Evolutionary conservation across 1,140 invertebrate species (phyloP), one percentile per base, ranked within the genome.

Genomic region (Papilio polytes): DNA sequence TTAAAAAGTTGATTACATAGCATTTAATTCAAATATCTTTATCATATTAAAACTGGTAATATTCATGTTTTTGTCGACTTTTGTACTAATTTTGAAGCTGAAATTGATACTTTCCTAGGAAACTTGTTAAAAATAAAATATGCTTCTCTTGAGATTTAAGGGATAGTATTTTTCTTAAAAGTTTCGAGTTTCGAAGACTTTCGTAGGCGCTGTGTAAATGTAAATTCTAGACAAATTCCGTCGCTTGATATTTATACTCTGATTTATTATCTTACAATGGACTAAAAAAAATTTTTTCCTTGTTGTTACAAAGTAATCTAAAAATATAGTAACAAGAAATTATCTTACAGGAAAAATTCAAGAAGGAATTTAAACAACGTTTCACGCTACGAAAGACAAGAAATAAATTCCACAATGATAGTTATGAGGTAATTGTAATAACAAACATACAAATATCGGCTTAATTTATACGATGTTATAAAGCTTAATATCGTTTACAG

Each of bases 311-410:
- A 41, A 8, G 10, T 48, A 7, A 3, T 66, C 3, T 70, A 8
- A 63, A 26, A 13, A 36, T 31, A 10, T 63, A 9, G 9, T 70
- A 44, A 22, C 66, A 73, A 80, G 44, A 10, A 73, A 74, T 63
- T 36, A 96, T 44, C 8, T 76, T 46, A 63, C 88, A 97, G 97
- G 97, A 97, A 91, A 97, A 97, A 90, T 97, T 97, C 85, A 97
- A 97, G 88, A 95, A 96, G 31, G 97, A 97, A 92, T 97, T 97
- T 83, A 96, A 96, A 84, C 96, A 96, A 81, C 95, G 96, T 15
- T 97, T 97, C 85, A 95, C 96, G 13, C 94, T 95, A 84, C 88
- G 91, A 44, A 93, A 95, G 83, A 96, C 95, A 85, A 91, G 91
- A 82, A 94, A 92, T 46, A 85, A 92, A 90, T 91, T 88, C 74